Conservation (phyloP, 2,113 vertebrate genomes). For the Dolichallabes microphthalmus region DNA sequence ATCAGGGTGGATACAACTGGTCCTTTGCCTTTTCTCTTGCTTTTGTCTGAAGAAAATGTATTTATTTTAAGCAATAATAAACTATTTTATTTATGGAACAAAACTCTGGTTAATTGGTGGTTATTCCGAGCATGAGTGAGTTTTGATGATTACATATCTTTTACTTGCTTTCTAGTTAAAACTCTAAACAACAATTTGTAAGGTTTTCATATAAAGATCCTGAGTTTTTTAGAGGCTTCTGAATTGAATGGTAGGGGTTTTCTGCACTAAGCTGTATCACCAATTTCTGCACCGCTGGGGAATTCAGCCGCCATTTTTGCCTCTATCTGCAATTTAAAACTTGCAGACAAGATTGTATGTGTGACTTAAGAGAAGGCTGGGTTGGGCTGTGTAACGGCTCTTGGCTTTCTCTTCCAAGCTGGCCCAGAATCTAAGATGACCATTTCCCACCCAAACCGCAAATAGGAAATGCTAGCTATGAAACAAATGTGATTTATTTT, state of each 20-base stretch:
- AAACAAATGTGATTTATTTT: conserved; percentile 38
- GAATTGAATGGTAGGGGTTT: conserved; percentile 39
- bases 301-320: conserved; percentile 35
- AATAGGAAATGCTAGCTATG: conserved; percentile 25
- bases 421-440: conserved; percentile 15
- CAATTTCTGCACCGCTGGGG: conserved; percentile 36
- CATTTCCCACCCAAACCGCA: conserved; percentile 17
- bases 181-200: background rate
- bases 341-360: conserved; percentile 35
- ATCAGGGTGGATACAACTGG: conserved; percentile 33
- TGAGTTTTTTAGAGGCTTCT: background rate
- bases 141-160: background rate
- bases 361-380: conserved; percentile 30
- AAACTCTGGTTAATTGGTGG: background rate
- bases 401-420: conserved; percentile 9
- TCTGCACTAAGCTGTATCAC: conserved; percentile 35
- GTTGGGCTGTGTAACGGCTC: conserved; percentile 31
- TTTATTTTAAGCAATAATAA: conserved; percentile 61
- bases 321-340: conserved; percentile 24
- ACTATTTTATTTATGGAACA: conserved; percentile 60
- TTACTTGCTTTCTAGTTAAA: background rate
- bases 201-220: background rate
- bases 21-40: conserved; percentile 44
- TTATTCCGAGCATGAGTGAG: background rate
- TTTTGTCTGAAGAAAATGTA: conserved; percentile 58